phyloP scores from a whole-genome alignment of 2,797 vertebrate genomes.

The Poeciliopsis presidionis region DNA sequence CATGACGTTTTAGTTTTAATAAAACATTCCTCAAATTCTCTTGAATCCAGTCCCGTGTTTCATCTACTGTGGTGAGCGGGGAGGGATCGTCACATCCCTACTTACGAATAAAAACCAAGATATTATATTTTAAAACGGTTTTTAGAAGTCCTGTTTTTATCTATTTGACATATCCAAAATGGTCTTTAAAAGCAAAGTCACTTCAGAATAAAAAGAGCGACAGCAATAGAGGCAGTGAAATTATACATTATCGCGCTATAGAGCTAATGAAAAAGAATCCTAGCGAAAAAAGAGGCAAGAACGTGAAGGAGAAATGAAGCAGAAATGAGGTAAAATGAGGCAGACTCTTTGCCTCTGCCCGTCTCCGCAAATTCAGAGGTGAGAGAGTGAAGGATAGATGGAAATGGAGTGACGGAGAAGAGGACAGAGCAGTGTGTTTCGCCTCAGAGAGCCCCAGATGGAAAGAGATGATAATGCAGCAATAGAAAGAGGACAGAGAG shows the following conservation, averaged over 20 bases:
- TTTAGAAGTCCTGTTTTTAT: background rate
- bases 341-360: constrained; percentile 42
- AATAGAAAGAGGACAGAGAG: constrained; percentile 46
- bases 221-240: background rate
- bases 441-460: constrained; percentile 66
- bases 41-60: background rate
- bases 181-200: background rate
- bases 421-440: constrained; percentile 60
- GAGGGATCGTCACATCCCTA: background rate
- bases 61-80: background rate
- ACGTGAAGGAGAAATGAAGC: constrained; percentile 22
- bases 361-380: constrained; percentile 48
- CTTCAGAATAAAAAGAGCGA: constrained; percentile 10
- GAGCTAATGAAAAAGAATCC: background rate
- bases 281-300: background rate
- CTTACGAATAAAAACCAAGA: background rate
- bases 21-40: background rate
- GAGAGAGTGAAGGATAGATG: constrained; percentile 45
- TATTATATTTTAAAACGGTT: background rate
- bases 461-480: constrained; percentile 67
- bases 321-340: constrained; percentile 23
- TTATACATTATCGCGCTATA: constrained; percentile 7
- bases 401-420: constrained; percentile 57
- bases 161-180: background rate
- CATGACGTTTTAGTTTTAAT: background rate